Base-by-base conservation (phyloP, 2,113 vertebrate species). In the Hipposideros armiger region DNA sequence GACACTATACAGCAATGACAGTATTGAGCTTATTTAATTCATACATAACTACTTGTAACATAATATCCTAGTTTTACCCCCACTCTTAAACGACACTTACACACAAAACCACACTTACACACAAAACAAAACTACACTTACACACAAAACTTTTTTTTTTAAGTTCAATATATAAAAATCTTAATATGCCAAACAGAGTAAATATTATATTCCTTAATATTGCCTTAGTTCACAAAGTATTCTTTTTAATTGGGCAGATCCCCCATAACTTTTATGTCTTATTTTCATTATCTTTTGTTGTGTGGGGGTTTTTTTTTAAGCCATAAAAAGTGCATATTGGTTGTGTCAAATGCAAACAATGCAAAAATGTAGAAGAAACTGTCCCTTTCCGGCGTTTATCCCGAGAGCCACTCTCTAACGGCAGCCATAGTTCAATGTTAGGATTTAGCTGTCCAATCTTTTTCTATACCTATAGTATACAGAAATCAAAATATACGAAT, bases 221-320 rank as follows among this genome's bases (percentile, higher is more conserved):
- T 84, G 42, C 84, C 56, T 70, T 91, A 47, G 26, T 90, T 84
- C 66, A 95, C 58, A 81, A 66, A 67, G 17, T 76, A 19, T 88
- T 92, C 30, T 80, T 91, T 81, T 83, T 80, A 92, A 92, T 14
- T 77, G 24, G 16, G 14, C 56, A 85, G 90, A 70, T 78, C 60
- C 11, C 14, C 16, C 36, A 42, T 11, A 13, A 10, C 28, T 85
- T 87, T 85, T 66, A 66, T 78, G 36, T 66, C 73, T 26, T 64
- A 58, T 87, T 95, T 92, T 77, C 66, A 83, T 67, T 81, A 50
- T 73, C 58, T 60, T 87, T 50, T 90, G 40, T 14, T 62, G 66
- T 67, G 36, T 3, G 28, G 5, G 42, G 52, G 16, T 17, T 5
- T 56, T 74, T 26, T 60, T 60, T 69, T 32, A 42, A 73, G 11